These are phyloP conservation scores for Drosophila mayri DNA, from an alignment of 1,140 invertebrate genomes.

Conservation along the genomic window DNA sequence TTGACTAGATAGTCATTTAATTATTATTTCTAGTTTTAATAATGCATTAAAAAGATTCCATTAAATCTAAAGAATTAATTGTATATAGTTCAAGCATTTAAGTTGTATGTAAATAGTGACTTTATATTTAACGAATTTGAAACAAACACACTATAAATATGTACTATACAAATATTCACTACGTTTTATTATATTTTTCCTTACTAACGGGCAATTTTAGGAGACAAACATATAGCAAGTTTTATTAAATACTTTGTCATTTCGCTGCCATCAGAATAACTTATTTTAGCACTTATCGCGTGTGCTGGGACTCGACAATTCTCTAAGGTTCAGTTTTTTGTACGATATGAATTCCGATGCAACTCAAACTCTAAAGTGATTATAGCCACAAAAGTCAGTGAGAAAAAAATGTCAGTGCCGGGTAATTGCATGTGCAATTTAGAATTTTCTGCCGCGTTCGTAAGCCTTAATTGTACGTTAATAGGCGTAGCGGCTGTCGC, in stretches of 20 bases:
- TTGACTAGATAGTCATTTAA: too few species aligned
- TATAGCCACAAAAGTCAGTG: constrained; percentile 2
- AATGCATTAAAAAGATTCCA: too few species aligned
- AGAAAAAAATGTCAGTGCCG: constrained; percentile 23
- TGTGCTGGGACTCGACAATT: neutral
- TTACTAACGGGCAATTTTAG: neutral
- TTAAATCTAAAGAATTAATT: too few species aligned
- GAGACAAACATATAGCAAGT: neutral
- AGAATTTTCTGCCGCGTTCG: constrained; percentile 35
- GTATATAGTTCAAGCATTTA: too few species aligned
- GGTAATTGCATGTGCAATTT: constrained; percentile 50
- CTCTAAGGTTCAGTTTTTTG: neutral
- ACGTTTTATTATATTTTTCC: neutral
- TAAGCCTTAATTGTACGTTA: constrained; percentile 36
- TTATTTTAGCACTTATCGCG: constrained; percentile 1
- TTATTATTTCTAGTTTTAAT: too few species aligned
- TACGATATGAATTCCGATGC: constrained; percentile 30
- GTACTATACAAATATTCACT: too few species aligned
- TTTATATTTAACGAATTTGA: too few species aligned
- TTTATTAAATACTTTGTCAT: constrained; percentile 9
- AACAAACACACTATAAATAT: too few species aligned
- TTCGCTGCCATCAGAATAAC: constrained; percentile 6
- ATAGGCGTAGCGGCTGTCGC: constrained; percentile 29
- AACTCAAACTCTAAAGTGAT: constrained; percentile 25
- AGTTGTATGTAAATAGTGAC: too few species aligned